These are phyloP conservation scores for Archaeoteleia sp. DNA, from an alignment of 2,888 invertebrate genomes.

Conservation along the genomic window DNA sequence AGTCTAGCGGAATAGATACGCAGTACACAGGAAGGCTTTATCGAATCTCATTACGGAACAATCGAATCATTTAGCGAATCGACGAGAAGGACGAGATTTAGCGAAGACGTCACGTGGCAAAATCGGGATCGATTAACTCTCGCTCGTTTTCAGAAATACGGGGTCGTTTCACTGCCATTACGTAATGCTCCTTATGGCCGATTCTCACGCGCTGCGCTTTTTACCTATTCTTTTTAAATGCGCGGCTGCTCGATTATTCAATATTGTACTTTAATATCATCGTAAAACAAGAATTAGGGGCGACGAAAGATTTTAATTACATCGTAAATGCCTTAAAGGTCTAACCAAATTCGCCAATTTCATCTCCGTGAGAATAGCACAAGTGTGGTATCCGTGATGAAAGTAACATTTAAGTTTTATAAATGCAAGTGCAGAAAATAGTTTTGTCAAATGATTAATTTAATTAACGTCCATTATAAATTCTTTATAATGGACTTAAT, in stretches of 20 bases:
- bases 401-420: too few species aligned
- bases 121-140: slow-evolving; percentile 34
- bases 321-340: too few species aligned
- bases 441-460: too few species aligned
- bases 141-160: slow-evolving; percentile 30
- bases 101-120: slow-evolving; percentile 19
- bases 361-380: too few species aligned
- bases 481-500: too few species aligned
- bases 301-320: too few species aligned
- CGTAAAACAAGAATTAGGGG: neutral
- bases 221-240: slow-evolving; percentile 14
- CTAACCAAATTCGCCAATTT: too few species aligned
- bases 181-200: slow-evolving; percentile 25
- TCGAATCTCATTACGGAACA: slow-evolving; percentile 56
- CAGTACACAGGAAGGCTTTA: slow-evolving; percentile 48
- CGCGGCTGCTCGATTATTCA: slow-evolving; percentile 6
- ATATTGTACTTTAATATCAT: slow-evolving; percentile 12
- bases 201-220: slow-evolving; percentile 24
- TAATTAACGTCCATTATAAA: too few species aligned
- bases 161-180: slow-evolving; percentile 25
- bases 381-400: too few species aligned
- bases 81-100: slow-evolving; percentile 28
- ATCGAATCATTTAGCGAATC: slow-evolving; percentile 43
- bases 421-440: too few species aligned
- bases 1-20: slow-evolving; percentile 55